Percentiles rank a stretch among this genome's conserved stretches.
Evolutionary conservation across 2,113 vertebrate species (phyloP).

Genomic region (Gymnocephalus cernua): DNA sequence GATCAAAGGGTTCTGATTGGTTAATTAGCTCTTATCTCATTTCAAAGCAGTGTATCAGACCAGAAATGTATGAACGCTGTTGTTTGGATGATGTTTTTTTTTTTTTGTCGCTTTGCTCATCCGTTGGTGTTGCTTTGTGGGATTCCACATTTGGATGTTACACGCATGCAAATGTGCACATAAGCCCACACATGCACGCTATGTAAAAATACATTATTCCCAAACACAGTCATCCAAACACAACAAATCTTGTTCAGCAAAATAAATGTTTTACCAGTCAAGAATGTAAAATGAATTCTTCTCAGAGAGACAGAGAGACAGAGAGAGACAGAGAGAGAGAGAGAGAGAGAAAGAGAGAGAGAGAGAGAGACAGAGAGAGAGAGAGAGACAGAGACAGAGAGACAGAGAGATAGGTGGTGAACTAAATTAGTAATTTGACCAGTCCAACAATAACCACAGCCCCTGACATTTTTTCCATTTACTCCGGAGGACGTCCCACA

Average conservation of each 20-base stretch:
- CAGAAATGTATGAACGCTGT: constrained; percentile 34
- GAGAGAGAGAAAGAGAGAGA: too few relatives aligned
- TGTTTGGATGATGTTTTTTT: constrained; percentile 34
- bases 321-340: too few relatives aligned
- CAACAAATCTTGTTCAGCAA: constrained; percentile 29
- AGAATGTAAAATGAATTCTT: constrained; percentile 40
- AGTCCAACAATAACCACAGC: too few relatives aligned
- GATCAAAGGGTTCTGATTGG: constrained; percentile 53
- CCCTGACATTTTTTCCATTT: too few relatives aligned
- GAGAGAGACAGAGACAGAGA: too few relatives aligned
- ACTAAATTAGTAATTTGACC: too few relatives aligned
- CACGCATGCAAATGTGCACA: background rate
- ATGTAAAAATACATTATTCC: constrained; percentile 3
- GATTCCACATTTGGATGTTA: constrained; percentile 11
- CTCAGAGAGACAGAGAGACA: background rate
- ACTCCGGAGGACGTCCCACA: too few relatives aligned
- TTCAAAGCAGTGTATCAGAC: constrained; percentile 44
- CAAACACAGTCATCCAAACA: constrained; percentile 1
- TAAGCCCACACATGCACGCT: too few relatives aligned
- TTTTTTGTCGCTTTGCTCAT: constrained; percentile 39
- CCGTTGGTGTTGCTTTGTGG: constrained; percentile 7
- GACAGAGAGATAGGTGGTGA: too few relatives aligned
- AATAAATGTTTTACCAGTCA: constrained; percentile 29
- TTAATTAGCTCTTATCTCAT: constrained; percentile 64
- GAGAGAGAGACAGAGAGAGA: too few relatives aligned